Base-by-base conservation (phyloP, 2,888 invertebrate species). In the Eristalinus sepulchralis region DNA sequence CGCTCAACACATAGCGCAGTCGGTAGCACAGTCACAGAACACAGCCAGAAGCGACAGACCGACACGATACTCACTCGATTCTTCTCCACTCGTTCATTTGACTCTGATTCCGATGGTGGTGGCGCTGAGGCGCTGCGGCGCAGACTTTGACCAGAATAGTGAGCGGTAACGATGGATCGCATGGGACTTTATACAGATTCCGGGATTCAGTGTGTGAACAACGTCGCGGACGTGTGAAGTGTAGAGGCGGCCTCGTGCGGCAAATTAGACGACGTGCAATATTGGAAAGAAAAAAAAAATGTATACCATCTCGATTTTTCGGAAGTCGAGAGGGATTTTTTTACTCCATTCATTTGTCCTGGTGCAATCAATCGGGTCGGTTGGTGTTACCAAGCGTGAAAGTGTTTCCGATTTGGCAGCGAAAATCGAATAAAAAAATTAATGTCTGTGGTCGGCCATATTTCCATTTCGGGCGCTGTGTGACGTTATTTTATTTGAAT, bases 361-460 rank as follows among this genome's bases (percentile, higher is more conserved):
- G 77, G 82, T 85, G 85, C 77, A 81, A 85, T 85, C 85, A 82
- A 68, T 85, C 85, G 82, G 82, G 66, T 68, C 77, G 82, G 85
- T 78, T 63, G 80, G 10, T 39, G 39, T 81, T 75, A 24, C 55
- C 62, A 10, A 36, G 36, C 64, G 72, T 85, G 53, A 85, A 77
- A 76, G 72, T 77, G 47, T 68, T 33, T 39, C 36, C 36, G 33
- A 27, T 72, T 60, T 59, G 47, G 17, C 17, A 17, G 39, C n/a
- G 34, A 34, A 47, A 47, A 1, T 2, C 17, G 36, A 76, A 68
- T 77, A 68, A 63, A 31, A 73, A 59, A 79, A 63, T 20, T 11
- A 59, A 31, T 59, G 36, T 36, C 31, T 33, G 13, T 31, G 13
- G 62, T 34, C 70, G 75, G 73, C 66, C 70, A 80, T 75, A 73